Evolutionary conservation across 2,888 invertebrate species (phyloP).

Genomic region (Dasysyrphus albostriatus): DNA sequence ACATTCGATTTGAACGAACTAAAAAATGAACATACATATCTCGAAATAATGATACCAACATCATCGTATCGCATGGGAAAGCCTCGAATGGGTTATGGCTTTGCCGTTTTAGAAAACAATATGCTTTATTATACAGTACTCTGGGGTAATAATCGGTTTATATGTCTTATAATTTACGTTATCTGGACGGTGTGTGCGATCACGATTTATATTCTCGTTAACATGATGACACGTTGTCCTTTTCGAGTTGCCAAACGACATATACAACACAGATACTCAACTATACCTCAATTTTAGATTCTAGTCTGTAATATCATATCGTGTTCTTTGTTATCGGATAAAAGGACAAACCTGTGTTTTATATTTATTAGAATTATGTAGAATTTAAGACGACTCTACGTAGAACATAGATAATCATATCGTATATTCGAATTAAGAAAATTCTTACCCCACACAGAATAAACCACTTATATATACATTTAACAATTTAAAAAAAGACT

Average conservation of each 20-base stretch:
- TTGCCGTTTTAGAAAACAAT: slow-evolving; percentile 87
- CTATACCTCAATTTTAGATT: slow-evolving; percentile 82
- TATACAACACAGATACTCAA: slow-evolving; percentile 79
- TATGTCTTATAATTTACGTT: slow-evolving; percentile 80
- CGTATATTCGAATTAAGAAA: slow-evolving; percentile 19
- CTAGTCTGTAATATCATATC: slow-evolving; percentile 29
- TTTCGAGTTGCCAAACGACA: slow-evolving; percentile 82
- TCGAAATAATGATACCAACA: slow-evolving; percentile 96
- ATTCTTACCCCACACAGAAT: slow-evolving; percentile 20
- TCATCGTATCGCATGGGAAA: slow-evolving; percentile 99
- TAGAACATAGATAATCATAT: slow-evolving; percentile 57
- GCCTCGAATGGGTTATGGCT: slow-evolving; percentile 92
- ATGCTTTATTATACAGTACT: slow-evolving; percentile 82
- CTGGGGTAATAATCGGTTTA: slow-evolving; percentile 82
- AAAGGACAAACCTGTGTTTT: background rate
- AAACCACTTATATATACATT: slow-evolving; percentile 23
- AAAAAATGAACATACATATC: slow-evolving; percentile 83
- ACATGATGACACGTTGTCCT: slow-evolving; percentile 83
- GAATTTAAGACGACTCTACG: slow-evolving; percentile 5
- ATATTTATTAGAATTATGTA: background rate
- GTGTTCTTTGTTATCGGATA: slow-evolving; percentile 6
- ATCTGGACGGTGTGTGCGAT: slow-evolving; percentile 81
- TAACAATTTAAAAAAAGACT: slow-evolving; percentile 36
- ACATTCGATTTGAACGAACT: slow-evolving; percentile 80
- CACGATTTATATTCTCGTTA: slow-evolving; percentile 79